Evolutionary conservation across 2,113 vertebrate species (phyloP).

Genomic region (Forbesichthys papilliferus): DNA sequence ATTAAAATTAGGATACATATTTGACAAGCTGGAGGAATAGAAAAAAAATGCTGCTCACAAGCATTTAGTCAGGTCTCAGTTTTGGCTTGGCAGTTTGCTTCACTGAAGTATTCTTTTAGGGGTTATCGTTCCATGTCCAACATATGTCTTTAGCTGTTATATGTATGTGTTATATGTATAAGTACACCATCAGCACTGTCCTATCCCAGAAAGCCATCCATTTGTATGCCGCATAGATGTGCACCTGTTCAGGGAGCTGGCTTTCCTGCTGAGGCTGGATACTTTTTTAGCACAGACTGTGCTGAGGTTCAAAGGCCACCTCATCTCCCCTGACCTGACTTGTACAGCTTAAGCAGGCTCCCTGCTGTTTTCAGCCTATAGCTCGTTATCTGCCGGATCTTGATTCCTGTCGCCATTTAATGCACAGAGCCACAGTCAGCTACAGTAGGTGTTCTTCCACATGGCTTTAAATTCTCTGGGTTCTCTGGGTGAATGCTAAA

Average conservation of each 20-base stretch:
- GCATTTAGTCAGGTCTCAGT: too few relatives aligned
- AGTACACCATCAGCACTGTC: slow-evolving; percentile 47
- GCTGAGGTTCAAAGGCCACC: slow-evolving; percentile 54
- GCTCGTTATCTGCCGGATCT: slow-evolving; percentile 57
- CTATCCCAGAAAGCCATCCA: slow-evolving; percentile 55
- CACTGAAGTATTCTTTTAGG: slow-evolving; percentile 8
- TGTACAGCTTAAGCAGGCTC: slow-evolving; percentile 63
- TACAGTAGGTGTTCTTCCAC: slow-evolving; percentile 24
- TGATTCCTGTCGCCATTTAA: slow-evolving; percentile 4
- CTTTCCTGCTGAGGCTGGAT: slow-evolving; percentile 53
- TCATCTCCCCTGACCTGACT: slow-evolving; percentile 59
- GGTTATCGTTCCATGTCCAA: slow-evolving; percentile 36
- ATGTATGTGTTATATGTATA: slow-evolving; percentile 25
- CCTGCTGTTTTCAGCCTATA: slow-evolving; percentile 37
- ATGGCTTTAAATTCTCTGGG: slow-evolving; percentile 32
- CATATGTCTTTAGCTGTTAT: slow-evolving; percentile 24
- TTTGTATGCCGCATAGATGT: slow-evolving; percentile 59
- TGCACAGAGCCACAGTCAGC: slow-evolving; percentile 36
- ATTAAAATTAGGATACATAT: neutral
- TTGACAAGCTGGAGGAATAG: neutral
- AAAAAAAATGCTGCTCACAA: neutral
- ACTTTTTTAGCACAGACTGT: slow-evolving; percentile 44
- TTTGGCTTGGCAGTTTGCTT: neutral
- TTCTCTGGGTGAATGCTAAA: too few relatives aligned
- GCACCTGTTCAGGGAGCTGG: slow-evolving; percentile 56